A percentile compares a stretch with the other conserved stretches of the same genome.
Evolutionary conservation across 2,888 invertebrate genomes (phyloP).

Genomic region (Elegia similella): DNA sequence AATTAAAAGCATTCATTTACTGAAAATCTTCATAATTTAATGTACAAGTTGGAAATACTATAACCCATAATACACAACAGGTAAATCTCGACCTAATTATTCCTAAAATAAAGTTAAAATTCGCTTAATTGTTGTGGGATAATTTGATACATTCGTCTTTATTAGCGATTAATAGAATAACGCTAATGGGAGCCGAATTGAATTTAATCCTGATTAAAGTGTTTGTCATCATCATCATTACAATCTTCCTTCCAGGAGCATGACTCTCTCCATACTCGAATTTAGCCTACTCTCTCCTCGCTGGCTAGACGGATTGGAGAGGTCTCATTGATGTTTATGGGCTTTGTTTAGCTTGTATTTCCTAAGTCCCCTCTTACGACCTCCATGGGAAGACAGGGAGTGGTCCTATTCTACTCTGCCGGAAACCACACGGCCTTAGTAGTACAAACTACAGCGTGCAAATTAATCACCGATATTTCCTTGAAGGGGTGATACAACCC

Average conservation of each 20-base stretch:
- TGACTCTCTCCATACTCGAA: no score
- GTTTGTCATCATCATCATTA: not conserved
- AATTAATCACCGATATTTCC: no score
- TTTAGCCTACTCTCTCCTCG: no score
- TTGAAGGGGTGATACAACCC: no score
- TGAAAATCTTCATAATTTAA: not conserved
- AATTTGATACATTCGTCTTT: constrained; percentile 18
- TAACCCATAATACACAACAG: not conserved
- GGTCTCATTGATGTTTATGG: no score
- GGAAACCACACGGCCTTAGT: no score
- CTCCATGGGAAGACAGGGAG: no score
- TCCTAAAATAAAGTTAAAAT: not conserved
- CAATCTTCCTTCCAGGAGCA: not conserved
- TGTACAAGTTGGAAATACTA: not conserved
- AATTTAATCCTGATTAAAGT: constrained; percentile 14
- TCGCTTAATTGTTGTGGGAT: not conserved
- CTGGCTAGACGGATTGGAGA: no score
- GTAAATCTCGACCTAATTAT: not conserved
- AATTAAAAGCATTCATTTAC: not conserved
- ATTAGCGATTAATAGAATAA: constrained; percentile 16
- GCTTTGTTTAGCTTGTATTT: no score
- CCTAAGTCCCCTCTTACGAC: no score
- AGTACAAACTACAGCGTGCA: no score
- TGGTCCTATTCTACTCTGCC: no score
- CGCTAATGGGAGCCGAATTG: constrained; percentile 14